These are phyloP conservation scores for Ptiloglossa arizonensis DNA, from an alignment of 1,140 invertebrate species.

Conservation along the genomic window DNA sequence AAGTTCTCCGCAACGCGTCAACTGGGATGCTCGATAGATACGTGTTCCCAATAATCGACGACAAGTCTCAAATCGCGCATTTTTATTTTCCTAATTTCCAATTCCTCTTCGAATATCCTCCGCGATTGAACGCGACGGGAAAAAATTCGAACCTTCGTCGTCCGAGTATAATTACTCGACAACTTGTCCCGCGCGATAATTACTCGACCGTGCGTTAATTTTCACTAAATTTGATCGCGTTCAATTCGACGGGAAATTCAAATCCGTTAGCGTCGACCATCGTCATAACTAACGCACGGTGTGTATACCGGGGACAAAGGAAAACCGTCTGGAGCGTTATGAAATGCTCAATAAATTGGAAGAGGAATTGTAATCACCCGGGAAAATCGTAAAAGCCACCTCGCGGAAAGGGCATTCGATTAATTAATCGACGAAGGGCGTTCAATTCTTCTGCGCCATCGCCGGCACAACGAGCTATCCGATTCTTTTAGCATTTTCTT, in stretches of 20 bases:
- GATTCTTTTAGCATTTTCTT: slow-evolving; percentile 25
- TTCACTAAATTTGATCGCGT: not conserved
- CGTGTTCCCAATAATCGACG: too few relatives aligned
- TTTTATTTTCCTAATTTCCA: too few relatives aligned
- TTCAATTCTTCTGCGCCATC: slow-evolving; percentile 35
- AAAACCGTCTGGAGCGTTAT: slow-evolving; percentile 41
- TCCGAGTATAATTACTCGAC: not conserved
- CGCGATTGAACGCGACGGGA: too few relatives aligned
- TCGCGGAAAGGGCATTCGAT: slow-evolving; percentile 49
- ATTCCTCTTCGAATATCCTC: too few relatives aligned
- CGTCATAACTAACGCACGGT: not conserved
- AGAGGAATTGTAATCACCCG: slow-evolving; percentile 44
- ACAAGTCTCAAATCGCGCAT: not conserved
- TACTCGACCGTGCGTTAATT: not conserved
- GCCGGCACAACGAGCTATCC: slow-evolving; percentile 9
- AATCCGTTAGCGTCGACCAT: slow-evolving; percentile 6
- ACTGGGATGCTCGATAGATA: not conserved
- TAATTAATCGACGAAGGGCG: slow-evolving; percentile 43
- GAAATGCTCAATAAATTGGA: slow-evolving; percentile 47
- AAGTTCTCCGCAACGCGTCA: not conserved
- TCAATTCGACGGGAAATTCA: not conserved
- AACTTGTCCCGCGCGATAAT: too few relatives aligned
- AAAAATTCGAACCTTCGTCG: not conserved
- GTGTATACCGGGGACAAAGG: slow-evolving; percentile 27
- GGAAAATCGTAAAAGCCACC: slow-evolving; percentile 34